Evolutionary conservation across 1,140 invertebrate species (phyloP), one percentile per base, ranked within the genome.

Genomic region (Ctenoplectra terminalis): DNA sequence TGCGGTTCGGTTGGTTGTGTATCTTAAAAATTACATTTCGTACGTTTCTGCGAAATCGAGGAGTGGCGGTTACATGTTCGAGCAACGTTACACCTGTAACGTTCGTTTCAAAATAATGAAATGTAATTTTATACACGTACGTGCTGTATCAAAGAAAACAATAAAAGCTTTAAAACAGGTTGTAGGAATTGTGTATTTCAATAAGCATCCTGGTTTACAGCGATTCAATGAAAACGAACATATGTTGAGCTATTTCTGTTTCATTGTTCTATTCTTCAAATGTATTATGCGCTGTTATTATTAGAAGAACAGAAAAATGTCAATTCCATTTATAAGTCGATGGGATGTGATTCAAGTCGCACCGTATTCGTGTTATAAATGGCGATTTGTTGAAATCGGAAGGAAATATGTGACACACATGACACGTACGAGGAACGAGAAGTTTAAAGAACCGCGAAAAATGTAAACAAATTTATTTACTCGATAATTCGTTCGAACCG

Each of bases 371-470:
- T 37, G 13, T 46, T 7, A 26, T 11, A 29, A 66, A 46, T 20
- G 64, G 26, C 26, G 17, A 46, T 66, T 66, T 63, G 11, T n/a
- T 20, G 17, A 17, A 43, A 40, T 40, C 5, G 0, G 63, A 67
- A 46, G 0, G 6, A 50, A 50, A n/a, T 13, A 29, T 69, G 26
- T 67, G 50, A 37, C 20, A 29, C 1, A n/a, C 46, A 29, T 26
- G 37, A 54, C 2, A 29, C 2, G 29, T 52, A 34, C 11, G 20
- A 23, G 29, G 7, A 26, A 23, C 48, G 20, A 26, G 29, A n/a
- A 46, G 3, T 48, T 69, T 23, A 9, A 71, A 80, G 63, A 52
- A 73, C 69, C 77, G 77, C 69, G 77, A 73, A 73, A 37, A 79
- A 61, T 71, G 4, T 26, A 29, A 61, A 79, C 56, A 37, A 17